Base-by-base conservation (phyloP, 2,113 vertebrate genomes). In the Mobula birostris region DNA sequence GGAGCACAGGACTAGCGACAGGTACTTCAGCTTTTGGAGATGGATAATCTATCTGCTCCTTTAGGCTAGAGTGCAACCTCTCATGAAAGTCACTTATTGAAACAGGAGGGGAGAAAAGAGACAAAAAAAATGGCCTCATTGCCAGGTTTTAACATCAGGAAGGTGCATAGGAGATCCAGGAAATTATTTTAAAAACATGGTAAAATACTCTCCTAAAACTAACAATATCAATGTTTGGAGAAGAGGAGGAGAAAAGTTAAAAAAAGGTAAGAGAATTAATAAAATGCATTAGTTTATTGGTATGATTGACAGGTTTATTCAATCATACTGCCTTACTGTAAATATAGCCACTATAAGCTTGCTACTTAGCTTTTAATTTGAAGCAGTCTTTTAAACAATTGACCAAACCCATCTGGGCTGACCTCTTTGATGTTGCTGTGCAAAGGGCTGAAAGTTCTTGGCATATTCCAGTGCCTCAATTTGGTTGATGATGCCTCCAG, bases 391-490 rank as follows among this genome's bases (percentile, higher is more conserved):
- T 88, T 48, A 72, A 92, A 40, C 66, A 70, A 36, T 40, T 40
- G 66, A 40, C 24, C 58, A 90, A 90, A 90, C 11, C 0, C n/a
- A 32, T 72, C 24, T 12, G 2, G 48, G 36, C 94, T 94, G 94
- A 98, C 98, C 98, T 96, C 97, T 97, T 96, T 98, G 98, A 95
- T 98, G 98, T 95, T 98, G 97, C 5, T 96, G 95, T 66, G 98
- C 98, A 36, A 98, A 98, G 24, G 98, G 98, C 96, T 98, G 98
- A 95, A 98, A 98, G 95, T 98, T 97, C 40, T 98, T 96, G 24
- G 98, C 98, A 0, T 98, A 98, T 96, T 97, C 98, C 95, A 98
- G 96, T 17, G 98, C 98, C 95, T 98, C 97, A 95, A 97, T 96
- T 96, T 98, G 98, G 95, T 97, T 98, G 94, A 96, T 56, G 0